Percentiles rank a stretch among this genome's conserved stretches.
Evolutionary conservation across 2,888 invertebrate species (phyloP).

Genomic region (Drosophila subsilvestris): DNA sequence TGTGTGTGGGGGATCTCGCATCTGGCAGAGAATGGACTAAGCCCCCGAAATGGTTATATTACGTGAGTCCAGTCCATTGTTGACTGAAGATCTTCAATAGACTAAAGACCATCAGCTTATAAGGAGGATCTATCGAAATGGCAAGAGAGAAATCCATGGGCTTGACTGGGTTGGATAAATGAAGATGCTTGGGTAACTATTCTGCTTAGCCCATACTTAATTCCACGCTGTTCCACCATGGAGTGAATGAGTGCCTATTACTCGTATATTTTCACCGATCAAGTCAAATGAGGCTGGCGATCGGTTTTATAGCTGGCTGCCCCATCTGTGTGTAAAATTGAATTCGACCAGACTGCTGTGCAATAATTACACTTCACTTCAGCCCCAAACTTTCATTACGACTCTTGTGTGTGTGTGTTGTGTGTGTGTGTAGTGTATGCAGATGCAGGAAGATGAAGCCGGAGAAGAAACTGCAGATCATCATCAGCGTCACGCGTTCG

Average conservation of each 20-base stretch:
- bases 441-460: conserved; percentile 1
- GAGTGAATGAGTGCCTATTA: not conserved
- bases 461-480: conserved; percentile 33
- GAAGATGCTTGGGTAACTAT: too few relatives aligned
- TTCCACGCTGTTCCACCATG: not conserved
- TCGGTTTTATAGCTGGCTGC: not conserved
- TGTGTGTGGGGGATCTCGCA: conserved; percentile 12
- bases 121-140: conserved; percentile 19
- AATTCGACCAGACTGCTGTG: conserved; percentile 3
- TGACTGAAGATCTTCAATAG: conserved; percentile 18
- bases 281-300: not conserved
- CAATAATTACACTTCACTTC: conserved; percentile 14
- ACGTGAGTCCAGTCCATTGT: conserved; percentile 33
- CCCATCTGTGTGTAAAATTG: not conserved
- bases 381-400: conserved; percentile 20
- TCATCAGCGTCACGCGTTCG: conserved; percentile 26
- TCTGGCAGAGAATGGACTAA: conserved; percentile 23
- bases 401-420: not conserved
- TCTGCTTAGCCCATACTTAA: too few relatives aligned
- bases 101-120: conserved; percentile 8
- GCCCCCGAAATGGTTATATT: conserved; percentile 30
- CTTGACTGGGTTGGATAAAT: too few relatives aligned
- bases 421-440: not conserved
- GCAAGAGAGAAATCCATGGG: conserved; percentile 23
- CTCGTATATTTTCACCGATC: not conserved